Evolutionary conservation across 2,888 invertebrate genomes (phyloP).

Genomic region (Prosopocoilus inquinatus): DNA sequence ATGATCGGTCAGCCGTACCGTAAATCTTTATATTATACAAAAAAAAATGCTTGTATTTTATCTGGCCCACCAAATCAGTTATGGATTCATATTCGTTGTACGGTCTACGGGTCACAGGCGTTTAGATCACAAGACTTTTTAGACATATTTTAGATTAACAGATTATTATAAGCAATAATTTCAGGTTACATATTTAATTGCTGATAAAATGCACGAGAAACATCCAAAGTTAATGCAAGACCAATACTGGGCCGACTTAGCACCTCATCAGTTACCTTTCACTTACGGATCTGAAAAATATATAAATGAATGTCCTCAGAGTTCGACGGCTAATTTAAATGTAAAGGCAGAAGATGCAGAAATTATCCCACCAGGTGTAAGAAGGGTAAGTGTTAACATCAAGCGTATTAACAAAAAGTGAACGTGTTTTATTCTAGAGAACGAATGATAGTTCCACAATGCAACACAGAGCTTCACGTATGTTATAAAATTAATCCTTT

Average conservation of each 20-base stretch:
- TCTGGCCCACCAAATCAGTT: too few relatives aligned
- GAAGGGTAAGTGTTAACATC: constrained; percentile 7
- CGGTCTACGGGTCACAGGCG: too few relatives aligned
- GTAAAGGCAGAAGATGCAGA: constrained; percentile 64
- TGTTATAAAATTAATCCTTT: background rate
- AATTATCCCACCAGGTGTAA: constrained; percentile 34
- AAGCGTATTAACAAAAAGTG: background rate
- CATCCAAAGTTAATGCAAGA: constrained; percentile 82
- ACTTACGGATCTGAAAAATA: constrained; percentile 81
- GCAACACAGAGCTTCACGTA: background rate
- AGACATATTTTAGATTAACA: too few relatives aligned
- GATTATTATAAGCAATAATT: constrained; percentile 20
- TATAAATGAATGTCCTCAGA: constrained; percentile 78
- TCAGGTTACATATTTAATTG: constrained; percentile 83
- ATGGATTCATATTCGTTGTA: too few relatives aligned
- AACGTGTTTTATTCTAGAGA: constrained; percentile 6
- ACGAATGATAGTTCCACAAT: background rate
- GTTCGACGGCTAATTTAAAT: constrained; percentile 78
- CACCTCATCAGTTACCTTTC: constrained; percentile 69
- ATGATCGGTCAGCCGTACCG: too few relatives aligned
- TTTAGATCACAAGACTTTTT: too few relatives aligned
- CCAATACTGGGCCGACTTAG: constrained; percentile 76
- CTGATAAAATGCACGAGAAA: constrained; percentile 90
- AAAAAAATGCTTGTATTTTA: too few relatives aligned
- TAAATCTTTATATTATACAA: too few relatives aligned